Evolutionary conservation across 2,888 invertebrate species (phyloP).

Genomic region (Apoda limacodes): DNA sequence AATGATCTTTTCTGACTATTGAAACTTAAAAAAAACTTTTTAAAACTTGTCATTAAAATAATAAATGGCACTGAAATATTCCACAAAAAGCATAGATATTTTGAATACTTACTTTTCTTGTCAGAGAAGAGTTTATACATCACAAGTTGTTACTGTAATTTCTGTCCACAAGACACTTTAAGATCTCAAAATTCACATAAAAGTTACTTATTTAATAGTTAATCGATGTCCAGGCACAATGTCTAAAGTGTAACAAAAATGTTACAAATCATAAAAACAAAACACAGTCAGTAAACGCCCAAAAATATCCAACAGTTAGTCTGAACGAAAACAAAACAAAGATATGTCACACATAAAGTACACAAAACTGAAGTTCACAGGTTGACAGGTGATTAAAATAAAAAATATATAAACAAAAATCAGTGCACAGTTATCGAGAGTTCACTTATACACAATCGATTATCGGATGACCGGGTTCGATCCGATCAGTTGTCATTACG

Average conservation of each 20-base stretch:
- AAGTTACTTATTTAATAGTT: too few species aligned
- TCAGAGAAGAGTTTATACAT: conserved; percentile 27
- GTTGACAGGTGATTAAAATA: conserved; percentile 24
- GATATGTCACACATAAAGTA: conserved; percentile 41
- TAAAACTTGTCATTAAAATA: too few species aligned
- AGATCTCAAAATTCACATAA: conserved; percentile 40
- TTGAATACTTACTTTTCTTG: conserved; percentile 41
- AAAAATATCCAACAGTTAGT: conserved; percentile 42
- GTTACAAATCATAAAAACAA: conserved; percentile 31
- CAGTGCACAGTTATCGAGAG: conserved; percentile 37
- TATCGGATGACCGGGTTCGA: conserved; percentile 49
- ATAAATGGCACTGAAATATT: too few species aligned
- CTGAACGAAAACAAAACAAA: conserved; percentile 52
- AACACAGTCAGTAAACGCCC: conserved; percentile 51
- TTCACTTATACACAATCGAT: conserved; percentile 60
- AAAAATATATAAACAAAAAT: conserved; percentile 30
- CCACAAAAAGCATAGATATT: too few species aligned
- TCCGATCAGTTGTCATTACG: conserved; percentile 60
- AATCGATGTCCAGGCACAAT: too few species aligned
- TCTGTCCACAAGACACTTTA: conserved; percentile 38
- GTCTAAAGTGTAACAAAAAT: conserved; percentile 27
- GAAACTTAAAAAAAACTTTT: too few species aligned
- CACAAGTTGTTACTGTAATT: conserved; percentile 28
- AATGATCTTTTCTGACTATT: too few species aligned
- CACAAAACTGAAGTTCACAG: conserved; percentile 48